Evolutionary conservation across 2,888 invertebrate genomes (phyloP), one percentile per base, ranked within the genome.

Genomic region (Agonopterix alstromeriana): DNA sequence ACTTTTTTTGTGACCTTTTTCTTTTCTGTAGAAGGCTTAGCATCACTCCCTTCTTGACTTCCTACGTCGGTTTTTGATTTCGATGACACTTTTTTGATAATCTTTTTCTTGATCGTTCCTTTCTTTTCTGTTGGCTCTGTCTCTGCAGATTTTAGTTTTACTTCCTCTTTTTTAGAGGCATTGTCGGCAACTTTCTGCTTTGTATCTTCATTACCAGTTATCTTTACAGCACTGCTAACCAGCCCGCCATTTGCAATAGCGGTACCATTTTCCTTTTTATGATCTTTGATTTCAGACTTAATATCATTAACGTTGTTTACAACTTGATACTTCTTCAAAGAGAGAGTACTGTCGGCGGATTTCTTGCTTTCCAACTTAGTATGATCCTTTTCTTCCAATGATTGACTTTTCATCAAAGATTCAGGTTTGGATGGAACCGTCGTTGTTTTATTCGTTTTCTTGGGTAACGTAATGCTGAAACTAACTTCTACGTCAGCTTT

Each of bases 381-480:
- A 42, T 55, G 53, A 12, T 53, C 49, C 12, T 52, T 47, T 44
- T 52, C 70, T 45, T 72, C 68, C 53, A 43, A 47, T 44, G 51
- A 41, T 50, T 69, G 64, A 48, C 48, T 55, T 53, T 58, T 67
- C 49, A 61, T 70, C 7, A 54, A 45, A 17, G 65, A 53, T 45
- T 77, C 72, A 27, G 27, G 27, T 10, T 63, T 49, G 58, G 77
- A 78, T 10, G 62, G 52, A 4, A 57, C 12, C 35, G 48, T 48
- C 11, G 67, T 65, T 1, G 65, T 45, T 64, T 77, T 51, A 2
- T 36, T 75, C 40, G 54, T 59, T 60, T 79, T 87, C 62, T 66
- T 82, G 43, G 88, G 88, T 50, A 88, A 72, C 42, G 80, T 85
- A 60, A 88, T 77, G 69, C 75, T 86, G 61, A 88, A 88, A 63